A percentile compares a stretch with the other conserved stretches of the same genome.
Conservation (phyloP, 2,797 vertebrate genomes). For the Acomys russatus region DNA sequence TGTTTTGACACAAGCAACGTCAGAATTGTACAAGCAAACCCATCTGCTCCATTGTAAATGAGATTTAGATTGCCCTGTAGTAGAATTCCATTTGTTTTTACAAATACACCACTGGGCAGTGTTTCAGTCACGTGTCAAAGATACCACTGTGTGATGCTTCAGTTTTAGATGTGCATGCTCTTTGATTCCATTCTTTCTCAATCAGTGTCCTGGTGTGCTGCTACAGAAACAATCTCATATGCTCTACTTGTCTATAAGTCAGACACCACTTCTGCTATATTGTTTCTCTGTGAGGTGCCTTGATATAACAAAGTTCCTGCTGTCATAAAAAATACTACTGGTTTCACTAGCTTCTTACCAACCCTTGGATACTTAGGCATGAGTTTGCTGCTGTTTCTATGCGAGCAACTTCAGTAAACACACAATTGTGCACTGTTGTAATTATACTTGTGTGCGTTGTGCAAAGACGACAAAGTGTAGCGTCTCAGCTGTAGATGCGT, state of each 20-base stretch:
- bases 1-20: neutral
- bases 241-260: neutral
- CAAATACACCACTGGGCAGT: neutral
- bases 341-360: neutral
- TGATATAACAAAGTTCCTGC: neutral
- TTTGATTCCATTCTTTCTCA: neutral
- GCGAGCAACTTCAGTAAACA: too few relatives aligned
- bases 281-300: neutral
- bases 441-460: too few relatives aligned
- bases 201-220: neutral
- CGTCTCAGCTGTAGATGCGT: too few relatives aligned
- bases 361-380: neutral
- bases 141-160: neutral
- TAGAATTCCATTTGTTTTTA: neutral
- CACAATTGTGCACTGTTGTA: too few relatives aligned
- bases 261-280: neutral
- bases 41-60: neutral
- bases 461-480: too few relatives aligned
- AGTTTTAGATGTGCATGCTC: neutral
- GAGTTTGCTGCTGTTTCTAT: too few relatives aligned
- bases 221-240: neutral
- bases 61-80: neutral
- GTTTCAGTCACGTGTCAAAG: neutral
- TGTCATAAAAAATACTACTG: too few relatives aligned
- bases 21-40: neutral